Conservation (phyloP, 2,113 vertebrate genomes). For the Callopanchax toddi region DNA sequence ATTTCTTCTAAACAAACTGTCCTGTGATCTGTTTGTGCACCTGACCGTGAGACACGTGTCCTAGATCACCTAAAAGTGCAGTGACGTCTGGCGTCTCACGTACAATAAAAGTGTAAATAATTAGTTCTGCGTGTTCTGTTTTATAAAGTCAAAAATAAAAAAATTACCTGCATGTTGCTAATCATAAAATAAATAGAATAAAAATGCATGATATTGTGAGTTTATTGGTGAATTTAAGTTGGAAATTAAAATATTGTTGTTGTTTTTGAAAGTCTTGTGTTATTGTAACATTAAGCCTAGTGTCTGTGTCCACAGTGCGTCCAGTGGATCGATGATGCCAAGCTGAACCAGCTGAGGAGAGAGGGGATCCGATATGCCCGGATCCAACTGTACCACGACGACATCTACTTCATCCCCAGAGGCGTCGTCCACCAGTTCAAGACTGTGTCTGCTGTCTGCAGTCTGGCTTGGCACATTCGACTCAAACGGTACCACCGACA, state of each 20-base stretch:
- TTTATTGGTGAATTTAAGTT: too few relatives aligned
- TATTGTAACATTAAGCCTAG: too few relatives aligned
- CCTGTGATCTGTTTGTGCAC: background rate
- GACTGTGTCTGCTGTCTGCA: slow-evolving; percentile 96
- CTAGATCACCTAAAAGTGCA: background rate
- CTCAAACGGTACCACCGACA: slow-evolving; percentile 90
- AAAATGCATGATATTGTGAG: too few relatives aligned
- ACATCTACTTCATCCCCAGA: slow-evolving; percentile 99
- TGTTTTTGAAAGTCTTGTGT: too few relatives aligned
- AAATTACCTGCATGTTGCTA: too few relatives aligned
- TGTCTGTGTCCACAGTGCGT: slow-evolving; percentile 85
- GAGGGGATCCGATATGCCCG: slow-evolving; percentile 98
- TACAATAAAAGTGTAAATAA: background rate
- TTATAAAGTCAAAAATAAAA: too few relatives aligned
- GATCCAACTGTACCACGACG: slow-evolving; percentile 96
- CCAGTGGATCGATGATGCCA: slow-evolving; percentile 98
- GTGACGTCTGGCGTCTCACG: background rate
- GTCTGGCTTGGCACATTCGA: slow-evolving; percentile 96
- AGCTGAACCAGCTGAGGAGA: slow-evolving; percentile 96
- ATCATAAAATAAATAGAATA: too few relatives aligned
- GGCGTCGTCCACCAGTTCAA: slow-evolving; percentile 99
- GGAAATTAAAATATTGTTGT: too few relatives aligned
- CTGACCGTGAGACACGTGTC: background rate
- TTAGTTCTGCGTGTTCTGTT: too few relatives aligned
- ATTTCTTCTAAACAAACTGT: background rate